A percentile compares a stretch with the other conserved stretches of the same genome.
These are phyloP conservation scores for Oasisia sp. DNA, from an alignment of 2,888 invertebrate genomes.

Conservation along the genomic window DNA sequence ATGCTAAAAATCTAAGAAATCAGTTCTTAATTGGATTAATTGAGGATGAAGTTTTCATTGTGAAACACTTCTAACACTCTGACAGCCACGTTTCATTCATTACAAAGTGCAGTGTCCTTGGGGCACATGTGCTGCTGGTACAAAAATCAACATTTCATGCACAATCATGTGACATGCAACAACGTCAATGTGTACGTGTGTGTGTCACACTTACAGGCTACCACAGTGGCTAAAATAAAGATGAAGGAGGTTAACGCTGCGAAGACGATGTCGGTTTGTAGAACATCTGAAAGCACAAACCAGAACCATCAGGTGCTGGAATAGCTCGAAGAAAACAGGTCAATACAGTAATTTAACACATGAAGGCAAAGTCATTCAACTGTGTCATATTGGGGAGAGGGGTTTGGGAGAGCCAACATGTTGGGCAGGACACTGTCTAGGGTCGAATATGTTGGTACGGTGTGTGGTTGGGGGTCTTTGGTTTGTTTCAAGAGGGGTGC, in stretches of 20 bases:
- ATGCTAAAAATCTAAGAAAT: too few species aligned
- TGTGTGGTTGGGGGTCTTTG: too few species aligned
- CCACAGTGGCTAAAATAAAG: constrained; percentile 20
- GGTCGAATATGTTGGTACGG: too few species aligned
- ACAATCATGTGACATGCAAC: neutral
- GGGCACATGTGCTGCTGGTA: neutral
- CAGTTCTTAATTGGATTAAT: too few species aligned
- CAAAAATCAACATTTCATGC: neutral
- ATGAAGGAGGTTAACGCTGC: neutral
- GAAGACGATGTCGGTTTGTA: constrained; percentile 29
- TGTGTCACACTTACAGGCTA: constrained; percentile 26
- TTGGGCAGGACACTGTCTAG: too few species aligned
- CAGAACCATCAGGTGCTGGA: neutral
- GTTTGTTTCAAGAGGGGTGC: too few species aligned
- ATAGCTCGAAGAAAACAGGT: neutral
- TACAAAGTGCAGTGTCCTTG: neutral
- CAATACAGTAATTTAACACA: too few species aligned
- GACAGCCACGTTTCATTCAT: neutral
- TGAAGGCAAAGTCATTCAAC: neutral
- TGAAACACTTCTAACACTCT: neutral
- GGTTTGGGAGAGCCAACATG: too few species aligned
- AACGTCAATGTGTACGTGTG: neutral
- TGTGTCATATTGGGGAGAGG: neutral
- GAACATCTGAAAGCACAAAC: constrained; percentile 28
- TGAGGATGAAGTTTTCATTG: neutral